Evolutionary conservation across 2,888 invertebrate genomes (phyloP).

Genomic region (Andrena haemorrhoa): DNA sequence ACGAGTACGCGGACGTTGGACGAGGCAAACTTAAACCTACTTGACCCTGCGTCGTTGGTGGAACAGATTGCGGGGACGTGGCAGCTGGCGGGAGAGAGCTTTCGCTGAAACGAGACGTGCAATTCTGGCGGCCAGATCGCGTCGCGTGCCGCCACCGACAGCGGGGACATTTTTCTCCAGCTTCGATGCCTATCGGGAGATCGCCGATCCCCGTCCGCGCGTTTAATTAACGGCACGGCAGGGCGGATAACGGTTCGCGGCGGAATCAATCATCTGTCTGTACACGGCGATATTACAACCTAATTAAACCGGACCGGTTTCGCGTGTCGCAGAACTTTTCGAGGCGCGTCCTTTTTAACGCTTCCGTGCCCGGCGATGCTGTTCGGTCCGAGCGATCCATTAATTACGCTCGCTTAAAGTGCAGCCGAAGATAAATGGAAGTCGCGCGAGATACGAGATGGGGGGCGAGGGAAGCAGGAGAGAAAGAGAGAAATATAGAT

Average conservation of each 20-base stretch:
- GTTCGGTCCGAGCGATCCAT: conserved; percentile 54
- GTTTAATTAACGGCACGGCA: conserved; percentile 43
- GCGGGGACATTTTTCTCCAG: neutral
- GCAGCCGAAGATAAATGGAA: conserved; percentile 64
- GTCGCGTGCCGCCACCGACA: neutral
- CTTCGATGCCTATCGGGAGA: neutral
- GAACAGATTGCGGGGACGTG: neutral
- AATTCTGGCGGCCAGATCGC: neutral
- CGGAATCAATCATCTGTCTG: conserved; percentile 52
- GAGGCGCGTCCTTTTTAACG: conserved; percentile 31
- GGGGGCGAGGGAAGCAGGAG: conserved; percentile 1
- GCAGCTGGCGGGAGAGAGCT: conserved; percentile 12
- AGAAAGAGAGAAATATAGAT: neutral
- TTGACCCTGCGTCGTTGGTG: conserved; percentile 48
- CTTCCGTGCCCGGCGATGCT: conserved; percentile 46
- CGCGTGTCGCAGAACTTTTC: conserved; percentile 50
- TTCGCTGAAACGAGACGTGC: conserved; percentile 8
- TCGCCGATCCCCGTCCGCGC: conserved; percentile 14
- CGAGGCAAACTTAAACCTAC: conserved; percentile 53
- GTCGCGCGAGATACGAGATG: neutral
- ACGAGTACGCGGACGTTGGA: conserved; percentile 22
- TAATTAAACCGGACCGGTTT: conserved; percentile 64
- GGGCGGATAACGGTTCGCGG: conserved; percentile 17
- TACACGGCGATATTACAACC: conserved; percentile 47
- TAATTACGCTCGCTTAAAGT: conserved; percentile 66